Evolutionary conservation across 1,140 invertebrate genomes (phyloP), one percentile per base, ranked within the genome.

Genomic region (Hyposmocoma kahamanoa): DNA sequence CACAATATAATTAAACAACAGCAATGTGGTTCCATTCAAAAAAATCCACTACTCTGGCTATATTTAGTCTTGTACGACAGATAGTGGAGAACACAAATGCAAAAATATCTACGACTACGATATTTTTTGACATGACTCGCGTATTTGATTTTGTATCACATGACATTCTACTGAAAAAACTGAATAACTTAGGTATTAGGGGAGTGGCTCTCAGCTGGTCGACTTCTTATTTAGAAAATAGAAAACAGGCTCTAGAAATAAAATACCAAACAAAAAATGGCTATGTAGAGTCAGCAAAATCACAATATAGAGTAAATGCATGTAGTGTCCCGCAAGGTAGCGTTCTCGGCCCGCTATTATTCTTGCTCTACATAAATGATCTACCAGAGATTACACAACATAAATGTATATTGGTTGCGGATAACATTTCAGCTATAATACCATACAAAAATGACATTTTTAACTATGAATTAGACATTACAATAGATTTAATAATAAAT

Each of bases 281-380:
- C 11, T 9, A 21, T 28, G 19, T 22, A 24, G 20, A 6, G 4
- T 22, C 10, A 1, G 13, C 36, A 22, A 21, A 17, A 47, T 47
- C 45, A 11, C n/a, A 36, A 3, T 38, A 8, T 22, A 47, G 20
- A 47, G 13, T 47, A 3, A 47, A 47, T 38, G 19, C 3, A 22
- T 38, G 6, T 10, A 34, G 45, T 6, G 45, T 47, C 6, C 45
- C 45, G n/a, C 45, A 47, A 24, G 32, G 45, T 0, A 47, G 45
- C 26, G 21, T 47, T 28, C 32, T 47, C 6, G 45, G 45, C 3
- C 32, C 45, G 3, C 18, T 47, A 8, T 38, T 47, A 10, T 47
- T 47, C 17, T 22, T 39, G 15, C 11, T 47, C 15, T 47, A 38
- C 11, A 47, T 47, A 13, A 47, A 47, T 38, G 32, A 38, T 13